Evolutionary conservation across 2,888 invertebrate genomes (phyloP).

Genomic region (Troides oblongomaculatus): DNA sequence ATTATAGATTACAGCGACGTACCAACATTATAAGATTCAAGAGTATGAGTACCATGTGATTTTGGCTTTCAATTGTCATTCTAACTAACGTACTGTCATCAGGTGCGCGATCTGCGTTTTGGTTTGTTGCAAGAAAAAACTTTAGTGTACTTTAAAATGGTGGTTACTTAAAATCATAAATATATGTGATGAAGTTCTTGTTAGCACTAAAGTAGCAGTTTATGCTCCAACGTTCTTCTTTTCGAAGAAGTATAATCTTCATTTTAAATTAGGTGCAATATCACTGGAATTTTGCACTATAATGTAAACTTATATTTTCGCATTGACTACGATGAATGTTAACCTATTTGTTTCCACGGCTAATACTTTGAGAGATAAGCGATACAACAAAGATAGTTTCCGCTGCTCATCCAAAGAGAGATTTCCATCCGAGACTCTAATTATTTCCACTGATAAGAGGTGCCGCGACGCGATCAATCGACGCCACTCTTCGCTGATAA

Average conservation of each 20-base stretch:
- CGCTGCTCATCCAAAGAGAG: slow-evolving; percentile 26
- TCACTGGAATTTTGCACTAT: neutral
- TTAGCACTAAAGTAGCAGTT: neutral
- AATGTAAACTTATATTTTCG: neutral
- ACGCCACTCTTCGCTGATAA: slow-evolving; percentile 65
- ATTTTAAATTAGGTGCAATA: neutral
- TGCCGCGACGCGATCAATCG: slow-evolving; percentile 66
- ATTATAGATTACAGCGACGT: too few relatives aligned
- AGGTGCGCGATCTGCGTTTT: too few relatives aligned
- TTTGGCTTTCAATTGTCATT: too few relatives aligned
- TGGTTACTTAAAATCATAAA: neutral
- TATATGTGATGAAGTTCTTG: neutral
- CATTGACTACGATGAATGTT: slow-evolving; percentile 18
- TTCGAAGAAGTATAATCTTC: neutral
- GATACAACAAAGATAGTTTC: slow-evolving; percentile 23
- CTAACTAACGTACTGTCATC: too few relatives aligned
- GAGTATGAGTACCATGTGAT: too few relatives aligned
- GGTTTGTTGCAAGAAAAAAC: too few relatives aligned
- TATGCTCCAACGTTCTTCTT: neutral
- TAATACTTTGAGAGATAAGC: slow-evolving; percentile 16
- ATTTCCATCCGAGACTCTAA: slow-evolving; percentile 47
- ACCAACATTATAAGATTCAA: too few relatives aligned
- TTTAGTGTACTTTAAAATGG: neutral
- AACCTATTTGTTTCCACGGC: slow-evolving; percentile 33
- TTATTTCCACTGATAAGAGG: slow-evolving; percentile 54